A percentile compares a stretch with the other conserved stretches of the same genome.
phyloP scores from a whole-genome alignment of 1,140 invertebrate genomes.

The Stenopsyche tienmushanensis region DNA sequence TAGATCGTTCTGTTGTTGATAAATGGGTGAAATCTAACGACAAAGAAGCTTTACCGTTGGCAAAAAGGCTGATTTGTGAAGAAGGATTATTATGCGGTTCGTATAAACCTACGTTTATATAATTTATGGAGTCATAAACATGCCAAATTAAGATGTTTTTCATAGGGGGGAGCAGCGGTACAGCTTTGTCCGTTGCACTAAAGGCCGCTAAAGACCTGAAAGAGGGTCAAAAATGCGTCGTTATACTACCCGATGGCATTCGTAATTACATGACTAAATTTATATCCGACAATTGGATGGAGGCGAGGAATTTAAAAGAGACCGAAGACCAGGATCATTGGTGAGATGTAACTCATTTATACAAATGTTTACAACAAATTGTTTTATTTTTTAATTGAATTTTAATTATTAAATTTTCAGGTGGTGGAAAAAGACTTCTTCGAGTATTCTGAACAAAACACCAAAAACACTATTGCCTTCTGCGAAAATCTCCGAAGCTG shows the following conservation, averaged over 20 bases:
- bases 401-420: conserved; percentile 47
- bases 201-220: conserved; percentile 77
- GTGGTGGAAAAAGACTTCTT: conserved; percentile 74
- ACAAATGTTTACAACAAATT: too few relatives aligned
- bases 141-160: too few relatives aligned
- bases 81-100: conserved; percentile 95
- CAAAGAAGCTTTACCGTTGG: conserved; percentile 76
- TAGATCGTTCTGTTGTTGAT: conserved; percentile 79
- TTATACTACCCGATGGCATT: conserved; percentile 91
- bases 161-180: conserved; percentile 86
- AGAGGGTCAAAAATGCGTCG: conserved; percentile 82
- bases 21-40: conserved; percentile 88
- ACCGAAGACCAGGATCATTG: conserved; percentile 57
- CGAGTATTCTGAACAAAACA: conserved; percentile 59
- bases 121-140: too few relatives aligned
- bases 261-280: conserved; percentile 99
- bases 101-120: too few relatives aligned
- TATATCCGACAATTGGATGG: conserved; percentile 95
- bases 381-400: too few relatives aligned
- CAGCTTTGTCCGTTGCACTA: conserved; percentile 78
- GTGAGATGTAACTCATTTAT: conserved; percentile 48
- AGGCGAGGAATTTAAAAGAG: conserved; percentile 70
- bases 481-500: conserved; percentile 65
- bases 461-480: conserved; percentile 60
- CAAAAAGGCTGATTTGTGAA: conserved; percentile 82